A percentile compares a stretch with the other conserved stretches of the same genome.
Evolutionary conservation across 2,113 vertebrate genomes (phyloP).

Genomic region (Halichoeres trimaculatus): DNA sequence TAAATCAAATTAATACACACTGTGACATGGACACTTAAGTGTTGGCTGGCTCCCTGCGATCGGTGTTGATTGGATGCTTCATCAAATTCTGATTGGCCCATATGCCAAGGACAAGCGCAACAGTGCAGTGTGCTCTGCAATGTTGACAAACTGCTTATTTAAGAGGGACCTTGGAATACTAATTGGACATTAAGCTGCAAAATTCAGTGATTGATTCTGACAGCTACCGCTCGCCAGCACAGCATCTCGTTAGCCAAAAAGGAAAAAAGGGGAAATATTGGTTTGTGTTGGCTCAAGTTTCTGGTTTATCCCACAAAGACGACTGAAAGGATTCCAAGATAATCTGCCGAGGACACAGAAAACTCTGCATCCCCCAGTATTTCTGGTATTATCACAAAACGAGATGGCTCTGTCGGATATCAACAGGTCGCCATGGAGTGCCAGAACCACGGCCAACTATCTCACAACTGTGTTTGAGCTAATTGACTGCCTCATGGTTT

Average conservation of each 20-base stretch:
- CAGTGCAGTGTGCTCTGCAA: slow-evolving; percentile 32
- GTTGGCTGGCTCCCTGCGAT: slow-evolving; percentile 49
- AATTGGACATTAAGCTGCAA: slow-evolving; percentile 59
- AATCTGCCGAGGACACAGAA: neutral
- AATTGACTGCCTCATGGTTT: neutral
- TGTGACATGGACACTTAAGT: slow-evolving; percentile 53
- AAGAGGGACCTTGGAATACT: slow-evolving; percentile 67
- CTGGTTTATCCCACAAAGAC: slow-evolving; percentile 5
- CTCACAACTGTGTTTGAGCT: neutral
- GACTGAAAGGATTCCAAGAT: neutral
- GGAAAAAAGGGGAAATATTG: neutral
- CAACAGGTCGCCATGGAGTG: neutral
- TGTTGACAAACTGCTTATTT: slow-evolving; percentile 72
- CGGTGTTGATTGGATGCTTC: slow-evolving; percentile 58
- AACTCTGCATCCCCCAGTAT: neutral
- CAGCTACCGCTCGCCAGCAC: slow-evolving; percentile 34
- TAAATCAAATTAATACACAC: slow-evolving; percentile 66
- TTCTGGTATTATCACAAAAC: neutral
- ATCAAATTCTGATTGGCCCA: slow-evolving; percentile 69
- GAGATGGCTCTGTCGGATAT: neutral
- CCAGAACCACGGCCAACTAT: neutral
- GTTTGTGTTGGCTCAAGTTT: slow-evolving; percentile 16
- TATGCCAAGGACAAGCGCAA: slow-evolving; percentile 64
- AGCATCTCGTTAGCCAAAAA: slow-evolving; percentile 28
- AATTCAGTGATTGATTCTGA: slow-evolving; percentile 55